Base-by-base conservation (phyloP, 2,113 vertebrate genomes). In the Ailurus styani region DNA sequence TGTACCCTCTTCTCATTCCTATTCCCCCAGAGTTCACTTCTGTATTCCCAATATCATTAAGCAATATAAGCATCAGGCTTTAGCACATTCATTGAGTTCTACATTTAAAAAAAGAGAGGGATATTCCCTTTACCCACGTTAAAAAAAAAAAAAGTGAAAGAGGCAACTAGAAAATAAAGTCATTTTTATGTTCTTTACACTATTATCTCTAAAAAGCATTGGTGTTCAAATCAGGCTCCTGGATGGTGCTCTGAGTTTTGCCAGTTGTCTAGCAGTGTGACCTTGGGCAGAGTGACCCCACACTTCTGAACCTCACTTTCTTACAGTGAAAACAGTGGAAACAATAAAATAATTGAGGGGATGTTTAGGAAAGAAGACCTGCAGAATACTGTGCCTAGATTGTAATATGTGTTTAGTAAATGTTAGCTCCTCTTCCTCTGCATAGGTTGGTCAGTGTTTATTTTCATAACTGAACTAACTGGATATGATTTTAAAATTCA, bases 381-480 rank as follows among this genome's bases (percentile, higher is more conserved):
- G 12, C 1, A 88, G 88, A 88, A 10, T 23, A 31, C 3, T 21
- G 6, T 42, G 29, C 23, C 57, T 91, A 54, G 23, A 31, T 73
- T 45, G 5, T n/a, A 84, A 40, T 70, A 70, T 7, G 11, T 78
- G 40, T 90, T 75, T 64, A 60, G 25, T 72, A 72, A 81, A 60
- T 60, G 6, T 64, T 83, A 94, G n/a, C 37, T 68, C 42, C 37
- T 50, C 37, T 91, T 97, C 52, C 42, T 81, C 20, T 86, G 2
- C 17, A 3, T 20, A 40, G 47, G 37, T 68, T 75, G 72, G 50
- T 72, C 75, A 84, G 31, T 93, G 72, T 78, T 96, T 97, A 87
- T 97, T 96, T 96, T 90, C 90, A 64, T 90, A 90, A 87, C 29
- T 72, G 81, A 97, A 90, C 31, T 96, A 96, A 92, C 54, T 96